A percentile compares a stretch with the other conserved stretches of the same genome.
These are phyloP conservation scores for Druon quercuslanigerum DNA, from an alignment of 1,140 invertebrate genomes.

Conservation along the genomic window DNA sequence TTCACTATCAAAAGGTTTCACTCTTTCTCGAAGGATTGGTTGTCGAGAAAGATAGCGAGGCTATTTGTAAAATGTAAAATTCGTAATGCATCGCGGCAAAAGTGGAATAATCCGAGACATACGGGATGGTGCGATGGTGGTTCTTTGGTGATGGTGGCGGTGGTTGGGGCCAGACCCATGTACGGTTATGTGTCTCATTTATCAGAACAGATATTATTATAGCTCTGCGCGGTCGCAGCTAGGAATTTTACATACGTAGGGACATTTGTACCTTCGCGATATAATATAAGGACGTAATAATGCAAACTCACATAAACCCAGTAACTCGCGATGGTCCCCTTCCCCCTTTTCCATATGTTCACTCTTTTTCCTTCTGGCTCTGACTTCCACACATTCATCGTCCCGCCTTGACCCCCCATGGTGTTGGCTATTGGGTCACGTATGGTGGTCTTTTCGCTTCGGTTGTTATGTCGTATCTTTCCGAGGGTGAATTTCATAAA, in stretches of 20 bases:
- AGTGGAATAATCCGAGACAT: slow-evolving; percentile 72
- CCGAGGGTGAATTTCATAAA: too few relatives aligned
- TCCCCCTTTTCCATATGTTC: slow-evolving; percentile 41
- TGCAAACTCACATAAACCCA: slow-evolving; percentile 63
- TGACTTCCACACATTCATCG: background rate
- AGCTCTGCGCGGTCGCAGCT: slow-evolving; percentile 67
- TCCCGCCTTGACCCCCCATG: slow-evolving; percentile 19
- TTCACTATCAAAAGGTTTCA: slow-evolving; percentile 60
- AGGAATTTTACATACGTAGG: slow-evolving; percentile 72
- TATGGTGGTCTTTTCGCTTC: too few relatives aligned
- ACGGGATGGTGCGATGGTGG: slow-evolving; percentile 54
- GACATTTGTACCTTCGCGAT: slow-evolving; percentile 72
- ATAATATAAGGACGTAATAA: slow-evolving; percentile 74
- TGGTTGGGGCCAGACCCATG: slow-evolving; percentile 62
- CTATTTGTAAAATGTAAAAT: slow-evolving; percentile 75
- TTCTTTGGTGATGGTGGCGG: slow-evolving; percentile 32
- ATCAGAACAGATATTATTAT: slow-evolving; percentile 74
- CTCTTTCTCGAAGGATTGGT: slow-evolving; percentile 67
- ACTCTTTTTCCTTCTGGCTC: slow-evolving; percentile 34
- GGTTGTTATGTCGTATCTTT: too few relatives aligned
- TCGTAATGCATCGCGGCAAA: slow-evolving; percentile 73
- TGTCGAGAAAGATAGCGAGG: slow-evolving; percentile 68
- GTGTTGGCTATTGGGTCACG: background rate
- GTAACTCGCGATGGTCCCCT: slow-evolving; percentile 27
- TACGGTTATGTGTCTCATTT: slow-evolving; percentile 75